Evolutionary conservation across 2,888 invertebrate species (phyloP), one percentile per base, ranked within the genome.

Genomic region (Rhingia rostrata): DNA sequence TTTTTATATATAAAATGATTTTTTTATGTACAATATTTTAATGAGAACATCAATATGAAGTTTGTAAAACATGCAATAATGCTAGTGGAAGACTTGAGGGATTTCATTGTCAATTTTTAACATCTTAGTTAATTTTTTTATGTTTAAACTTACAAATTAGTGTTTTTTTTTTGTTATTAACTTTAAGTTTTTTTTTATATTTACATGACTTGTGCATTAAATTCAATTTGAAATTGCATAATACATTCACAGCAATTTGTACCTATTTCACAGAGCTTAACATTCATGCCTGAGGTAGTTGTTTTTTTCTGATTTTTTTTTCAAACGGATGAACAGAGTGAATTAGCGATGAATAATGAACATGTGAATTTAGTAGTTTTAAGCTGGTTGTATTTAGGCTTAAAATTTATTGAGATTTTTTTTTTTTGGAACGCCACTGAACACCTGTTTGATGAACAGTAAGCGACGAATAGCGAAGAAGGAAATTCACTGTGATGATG

Each of bases 161-260:
- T 63, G 35, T 43, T 60, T 47, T 58, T 56, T 53, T 64, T 33
- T n/a, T n/a, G n/a, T n/a, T 39, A 4, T 54, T 12, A 22, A 22
- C 22, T 22, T 22, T 22, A 22, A 22, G n/a, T 64, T 45, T 56
- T 7, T 33, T 49, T 60, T 35, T 39, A 66, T 54, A 75, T 84
- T 73, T 84, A 84, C 84, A 84, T 84, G 84, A 84, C 84, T 84
- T 83, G 80, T 84, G 84, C 74, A 84, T 80, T 84, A 80, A 84
- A 84, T 84, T 84, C 84, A 84, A 84, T 80, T 84, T 84, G 56
- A 66, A 84, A 80, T 84, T 80, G 80, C 80, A 80, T 75, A 84
- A 84, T 84, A 79, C 84, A 75, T 84, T 80, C 84, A 84, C 84
- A 84, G 84, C 84, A 84, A 84, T 80, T 84, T 84, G 80, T 84